Evolutionary conservation across 2,797 vertebrate species (phyloP).

Genomic region (Lepus townsendii): DNA sequence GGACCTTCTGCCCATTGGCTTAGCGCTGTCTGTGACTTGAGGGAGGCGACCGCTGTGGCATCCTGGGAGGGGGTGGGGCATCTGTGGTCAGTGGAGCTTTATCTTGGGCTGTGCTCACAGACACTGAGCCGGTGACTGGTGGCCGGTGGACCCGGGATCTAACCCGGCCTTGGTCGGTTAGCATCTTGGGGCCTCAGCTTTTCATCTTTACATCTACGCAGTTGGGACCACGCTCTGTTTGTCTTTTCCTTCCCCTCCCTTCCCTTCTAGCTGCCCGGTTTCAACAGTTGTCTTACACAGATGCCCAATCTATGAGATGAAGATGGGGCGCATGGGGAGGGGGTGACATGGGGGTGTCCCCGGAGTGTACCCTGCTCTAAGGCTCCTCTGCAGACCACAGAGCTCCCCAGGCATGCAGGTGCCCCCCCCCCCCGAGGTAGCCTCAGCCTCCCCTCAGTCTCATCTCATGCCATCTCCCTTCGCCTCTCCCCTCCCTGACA

Average conservation of each 20-base stretch:
- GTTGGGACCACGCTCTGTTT: neutral
- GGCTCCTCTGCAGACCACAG: neutral
- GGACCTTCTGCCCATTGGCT: neutral
- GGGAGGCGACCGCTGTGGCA: neutral
- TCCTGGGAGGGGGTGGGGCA: neutral
- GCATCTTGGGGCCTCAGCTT: neutral
- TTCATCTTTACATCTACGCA: neutral
- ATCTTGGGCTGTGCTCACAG: neutral
- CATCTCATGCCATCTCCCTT: neutral
- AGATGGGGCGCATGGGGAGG: neutral
- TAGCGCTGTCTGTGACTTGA: neutral
- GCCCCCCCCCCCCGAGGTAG: neutral
- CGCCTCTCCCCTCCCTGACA: neutral
- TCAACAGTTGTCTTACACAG: neutral
- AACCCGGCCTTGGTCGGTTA: neutral
- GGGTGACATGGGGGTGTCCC: neutral
- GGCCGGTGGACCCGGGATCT: neutral
- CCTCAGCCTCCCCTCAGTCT: neutral
- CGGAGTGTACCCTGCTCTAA: neutral
- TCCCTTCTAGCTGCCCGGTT: rapidly evolving
- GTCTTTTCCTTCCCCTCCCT: neutral
- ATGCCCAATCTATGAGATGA: neutral
- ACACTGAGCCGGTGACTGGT: too few relatives aligned
- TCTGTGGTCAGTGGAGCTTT: neutral
- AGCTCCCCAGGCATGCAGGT: neutral